Evolutionary conservation across 2,113 vertebrate species (phyloP).

Genomic region (Polypterus bichir): DNA sequence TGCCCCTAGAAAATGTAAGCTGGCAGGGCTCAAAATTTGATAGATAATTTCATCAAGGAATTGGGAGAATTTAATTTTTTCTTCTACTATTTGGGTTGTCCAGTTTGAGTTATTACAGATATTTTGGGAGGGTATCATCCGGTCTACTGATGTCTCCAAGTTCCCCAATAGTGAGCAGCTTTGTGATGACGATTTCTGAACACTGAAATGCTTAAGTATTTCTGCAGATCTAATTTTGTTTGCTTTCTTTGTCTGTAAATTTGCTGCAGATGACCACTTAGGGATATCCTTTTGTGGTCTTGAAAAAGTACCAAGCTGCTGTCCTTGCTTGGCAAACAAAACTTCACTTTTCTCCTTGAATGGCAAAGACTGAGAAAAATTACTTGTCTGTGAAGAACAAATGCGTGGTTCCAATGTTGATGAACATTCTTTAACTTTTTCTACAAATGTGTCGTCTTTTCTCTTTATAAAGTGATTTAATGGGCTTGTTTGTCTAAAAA

Average conservation of each 20-base stretch:
- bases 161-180: slow-evolving; percentile 20
- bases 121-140: neutral
- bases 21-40: slow-evolving; percentile 55
- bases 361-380: slow-evolving; percentile 43
- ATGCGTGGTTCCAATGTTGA: too few relatives aligned
- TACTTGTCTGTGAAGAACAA: slow-evolving; percentile 38
- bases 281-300: slow-evolving; percentile 60
- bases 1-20: slow-evolving; percentile 32
- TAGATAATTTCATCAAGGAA: slow-evolving; percentile 72
- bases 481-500: slow-evolving; percentile 18
- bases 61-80: slow-evolving; percentile 66
- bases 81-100: slow-evolving; percentile 46
- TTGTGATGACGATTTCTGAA: neutral
- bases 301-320: slow-evolving; percentile 13
- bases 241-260: slow-evolving; percentile 28
- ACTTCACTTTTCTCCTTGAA: slow-evolving; percentile 56
- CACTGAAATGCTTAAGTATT: slow-evolving; percentile 22
- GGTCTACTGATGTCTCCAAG: neutral
- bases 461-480: slow-evolving; percentile 32
- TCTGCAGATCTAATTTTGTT: slow-evolving; percentile 52
- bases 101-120: slow-evolving; percentile 22
- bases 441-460: slow-evolving; percentile 38
- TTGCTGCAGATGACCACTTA: slow-evolving; percentile 42
- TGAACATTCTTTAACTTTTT: too few relatives aligned
- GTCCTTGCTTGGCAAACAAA: slow-evolving; percentile 32